Evolutionary conservation across 2,888 invertebrate species (phyloP), one percentile per base, ranked within the genome.

Genomic region (Lysandra bellargus): DNA sequence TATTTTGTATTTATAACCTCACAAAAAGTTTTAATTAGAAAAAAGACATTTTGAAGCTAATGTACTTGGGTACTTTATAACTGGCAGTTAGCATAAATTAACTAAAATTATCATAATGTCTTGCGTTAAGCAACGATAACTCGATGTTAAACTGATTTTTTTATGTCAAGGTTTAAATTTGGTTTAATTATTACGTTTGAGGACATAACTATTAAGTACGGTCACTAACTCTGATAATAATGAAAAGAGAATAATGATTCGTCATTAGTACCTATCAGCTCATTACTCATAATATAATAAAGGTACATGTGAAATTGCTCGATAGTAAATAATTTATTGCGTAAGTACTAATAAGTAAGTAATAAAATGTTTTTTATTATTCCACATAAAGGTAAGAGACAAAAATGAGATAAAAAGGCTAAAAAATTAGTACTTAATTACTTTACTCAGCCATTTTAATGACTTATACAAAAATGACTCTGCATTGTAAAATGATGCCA

Each of bases 71-170:
- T 33, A 69, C 33, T 69, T 69, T 69, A 33, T 33, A 69, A 69
- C 69, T 69, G 69, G 33, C 17, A 69, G 69, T 74, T 74, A 74
- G n/a, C 74, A 74, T 74, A 74, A 9, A 44, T 74, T 74, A 74
- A 44, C 44, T 7, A 2, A 44, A 17, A 74, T 44, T 44, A 44
- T 9, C 40, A 74, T 69, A 69, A 69, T 30, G 64, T 69, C 64
- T 33, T 69, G 64, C 64, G 64, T 37, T 69, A 37, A 37, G 33
- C 69, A 69, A 69, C 69, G 69, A 69, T 69, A 69, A 69, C 14
- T 69, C 33, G 69, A 69, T 37, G 69, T 69, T 69, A 37, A 69
- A 69, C 69, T 37, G 64, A 33, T 69, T 33, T 69, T 69, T 64
- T 69, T 69, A 69, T 69, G 69, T 69, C 69, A 69, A 69, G 69